Percentiles rank a stretch among this genome's conserved stretches.
These are phyloP conservation scores for Prionchulus punctatus DNA, from an alignment of 2,888 invertebrate species.

Conservation along the genomic window DNA sequence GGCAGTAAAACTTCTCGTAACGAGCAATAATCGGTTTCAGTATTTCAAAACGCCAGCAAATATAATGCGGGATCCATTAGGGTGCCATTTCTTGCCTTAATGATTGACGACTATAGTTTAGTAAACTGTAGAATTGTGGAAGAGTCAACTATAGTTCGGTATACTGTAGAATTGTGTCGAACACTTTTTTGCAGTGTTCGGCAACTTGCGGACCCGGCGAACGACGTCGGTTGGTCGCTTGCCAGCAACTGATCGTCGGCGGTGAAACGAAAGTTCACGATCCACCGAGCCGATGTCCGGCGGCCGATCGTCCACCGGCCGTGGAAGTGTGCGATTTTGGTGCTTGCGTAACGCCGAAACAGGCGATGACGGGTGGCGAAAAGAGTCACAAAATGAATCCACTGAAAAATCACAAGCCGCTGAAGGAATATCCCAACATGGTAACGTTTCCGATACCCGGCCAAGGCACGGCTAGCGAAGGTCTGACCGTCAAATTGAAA, in stretches of 20 bases:
- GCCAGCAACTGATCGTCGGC: constrained; percentile 80
- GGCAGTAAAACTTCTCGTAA: too few species aligned
- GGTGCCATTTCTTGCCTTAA: too few species aligned
- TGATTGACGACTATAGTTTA: too few species aligned
- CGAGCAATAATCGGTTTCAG: too few species aligned
- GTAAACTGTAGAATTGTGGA: too few species aligned
- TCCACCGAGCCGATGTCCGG: constrained; percentile 50
- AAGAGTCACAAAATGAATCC: neutral
- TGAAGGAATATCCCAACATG: neutral
- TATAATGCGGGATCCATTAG: too few species aligned
- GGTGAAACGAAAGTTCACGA: constrained; percentile 53
- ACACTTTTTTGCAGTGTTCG: constrained; percentile 53
- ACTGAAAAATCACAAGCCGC: neutral
- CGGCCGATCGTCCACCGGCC: constrained; percentile 48
- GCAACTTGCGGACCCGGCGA: constrained; percentile 80
- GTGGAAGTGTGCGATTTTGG: constrained; percentile 60
- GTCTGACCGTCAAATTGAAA: constrained; percentile 77
- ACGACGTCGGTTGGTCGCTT: constrained; percentile 60
- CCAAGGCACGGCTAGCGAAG: constrained; percentile 70
- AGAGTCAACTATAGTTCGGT: too few species aligned
- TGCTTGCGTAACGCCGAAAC: neutral
- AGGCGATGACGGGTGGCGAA: too few species aligned
- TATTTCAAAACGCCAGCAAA: too few species aligned
- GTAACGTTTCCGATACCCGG: constrained; percentile 48
- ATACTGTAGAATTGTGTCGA: too few species aligned